These are phyloP conservation scores for Scolanthus callimorphus DNA, from an alignment of 92 coral and sea anemone genomes.

Conservation along the genomic window DNA sequence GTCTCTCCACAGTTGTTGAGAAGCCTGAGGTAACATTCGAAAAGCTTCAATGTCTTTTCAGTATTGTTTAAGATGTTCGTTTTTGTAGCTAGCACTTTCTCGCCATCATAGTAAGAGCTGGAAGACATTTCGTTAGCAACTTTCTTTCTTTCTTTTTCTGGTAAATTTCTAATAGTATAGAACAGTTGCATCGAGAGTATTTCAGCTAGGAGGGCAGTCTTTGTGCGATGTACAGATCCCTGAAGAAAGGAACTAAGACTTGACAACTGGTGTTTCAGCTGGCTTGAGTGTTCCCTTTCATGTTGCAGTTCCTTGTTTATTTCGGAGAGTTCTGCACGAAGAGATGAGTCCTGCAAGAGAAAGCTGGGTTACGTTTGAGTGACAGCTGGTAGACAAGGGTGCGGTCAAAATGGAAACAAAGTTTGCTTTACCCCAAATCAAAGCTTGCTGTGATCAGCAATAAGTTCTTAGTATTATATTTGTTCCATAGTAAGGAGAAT, in stretches of 20 bases:
- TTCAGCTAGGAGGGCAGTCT: constrained; percentile 64
- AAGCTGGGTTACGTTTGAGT: no score
- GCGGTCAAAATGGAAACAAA: no score
- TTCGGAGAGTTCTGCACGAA: constrained; percentile 43
- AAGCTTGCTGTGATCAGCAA: no score
- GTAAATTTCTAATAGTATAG: constrained; percentile 53
- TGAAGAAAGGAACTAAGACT: constrained; percentile 31
- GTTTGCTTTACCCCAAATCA: no score
- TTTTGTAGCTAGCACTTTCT: constrained; percentile 12
- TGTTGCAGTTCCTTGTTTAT: constrained; percentile 64
- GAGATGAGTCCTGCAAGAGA: constrained; percentile 10
- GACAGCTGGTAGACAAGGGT: no score
- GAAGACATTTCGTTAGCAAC: constrained; percentile 7
- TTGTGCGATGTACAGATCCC: constrained; percentile 52
- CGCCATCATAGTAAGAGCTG: constrained; percentile 8
- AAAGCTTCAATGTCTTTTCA: constrained; percentile 56
- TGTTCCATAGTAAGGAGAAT: neutral
- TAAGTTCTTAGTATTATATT: no score
- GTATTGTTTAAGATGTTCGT: constrained; percentile 68
- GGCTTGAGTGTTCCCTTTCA: constrained; percentile 42
- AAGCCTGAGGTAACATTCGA: constrained; percentile 58
- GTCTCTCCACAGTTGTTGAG: constrained; percentile 32
- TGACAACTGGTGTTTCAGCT: constrained; percentile 40
- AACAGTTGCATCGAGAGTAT: constrained; percentile 86
- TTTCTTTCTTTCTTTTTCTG: constrained; percentile 24